Conservation (phyloP, 2,888 invertebrate genomes). For the Ceratothoa steindachneri region DNA sequence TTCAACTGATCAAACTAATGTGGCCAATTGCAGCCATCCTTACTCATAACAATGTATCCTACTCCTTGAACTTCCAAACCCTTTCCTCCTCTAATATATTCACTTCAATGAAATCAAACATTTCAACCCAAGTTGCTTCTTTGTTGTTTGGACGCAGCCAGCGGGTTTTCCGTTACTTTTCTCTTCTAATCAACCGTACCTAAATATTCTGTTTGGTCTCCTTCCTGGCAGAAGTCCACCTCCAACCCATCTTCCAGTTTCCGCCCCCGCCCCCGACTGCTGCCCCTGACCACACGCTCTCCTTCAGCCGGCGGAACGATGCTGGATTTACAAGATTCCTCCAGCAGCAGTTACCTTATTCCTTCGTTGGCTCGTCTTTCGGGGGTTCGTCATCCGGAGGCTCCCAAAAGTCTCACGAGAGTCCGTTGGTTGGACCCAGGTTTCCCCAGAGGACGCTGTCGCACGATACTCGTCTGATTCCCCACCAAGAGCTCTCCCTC, state of each 20-base stretch:
- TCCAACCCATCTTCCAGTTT: constrained; percentile 35
- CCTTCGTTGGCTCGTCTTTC: constrained; percentile 1
- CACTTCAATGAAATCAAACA: too few species aligned
- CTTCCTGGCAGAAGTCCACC: constrained; percentile 1
- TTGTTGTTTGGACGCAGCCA: too few species aligned
- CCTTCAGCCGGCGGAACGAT: background rate
- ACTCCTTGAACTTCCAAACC: too few species aligned
- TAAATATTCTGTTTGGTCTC: too few species aligned
- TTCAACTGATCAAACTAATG: too few species aligned
- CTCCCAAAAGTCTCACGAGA: constrained; percentile 31
- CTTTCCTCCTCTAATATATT: too few species aligned
- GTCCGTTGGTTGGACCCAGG: constrained; percentile 30
- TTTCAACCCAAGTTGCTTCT: too few species aligned
- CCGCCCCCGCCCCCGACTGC: constrained; percentile 39
- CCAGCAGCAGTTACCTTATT: constrained; percentile 34
- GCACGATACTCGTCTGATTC: background rate
- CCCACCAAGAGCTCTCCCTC: constrained; percentile 12
- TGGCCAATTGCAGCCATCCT: too few species aligned
- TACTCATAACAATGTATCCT: too few species aligned
- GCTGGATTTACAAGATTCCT: constrained; percentile 22
- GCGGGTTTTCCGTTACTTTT: too few species aligned
- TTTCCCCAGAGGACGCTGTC: background rate
- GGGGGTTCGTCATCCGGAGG: constrained; percentile 31
- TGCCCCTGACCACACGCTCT: background rate
- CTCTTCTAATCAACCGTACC: too few species aligned